phyloP scores from a whole-genome alignment of 1,140 invertebrate genomes.

The Batillaria attramentaria region DNA sequence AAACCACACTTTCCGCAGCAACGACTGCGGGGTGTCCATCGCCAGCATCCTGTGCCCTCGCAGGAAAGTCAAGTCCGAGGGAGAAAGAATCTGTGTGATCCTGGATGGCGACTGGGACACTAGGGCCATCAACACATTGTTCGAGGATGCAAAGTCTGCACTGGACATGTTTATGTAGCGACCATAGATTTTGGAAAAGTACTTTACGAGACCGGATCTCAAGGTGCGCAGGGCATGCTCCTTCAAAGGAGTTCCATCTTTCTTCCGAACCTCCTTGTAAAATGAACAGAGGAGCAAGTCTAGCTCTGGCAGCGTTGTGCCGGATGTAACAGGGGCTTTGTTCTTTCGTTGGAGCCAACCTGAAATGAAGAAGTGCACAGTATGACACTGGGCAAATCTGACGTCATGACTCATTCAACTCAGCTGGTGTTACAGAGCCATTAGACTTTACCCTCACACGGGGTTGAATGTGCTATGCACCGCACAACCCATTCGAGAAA shows the following conservation, averaged over 20 bases:
- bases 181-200: not conserved
- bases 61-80: slow-evolving; percentile 7
- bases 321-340: too few species aligned
- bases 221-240: slow-evolving; percentile 7
- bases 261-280: slow-evolving; percentile 32
- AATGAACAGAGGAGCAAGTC: slow-evolving; percentile 19
- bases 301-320: slow-evolving; percentile 15
- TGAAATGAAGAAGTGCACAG: too few species aligned
- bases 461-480: too few species aligned
- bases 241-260: slow-evolving; percentile 34
- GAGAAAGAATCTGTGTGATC: not conserved
- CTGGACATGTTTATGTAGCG: not conserved
- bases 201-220: slow-evolving; percentile 17
- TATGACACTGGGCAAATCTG: too few species aligned
- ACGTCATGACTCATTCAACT: too few species aligned
- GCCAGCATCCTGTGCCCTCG: slow-evolving; percentile 20
- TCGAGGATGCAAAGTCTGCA: not conserved
- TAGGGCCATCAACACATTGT: slow-evolving; percentile 17
- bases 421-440: too few species aligned
- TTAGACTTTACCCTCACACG: too few species aligned
- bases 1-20: slow-evolving; percentile 44
- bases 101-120: slow-evolving; percentile 22
- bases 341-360: too few species aligned
- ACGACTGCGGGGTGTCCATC: slow-evolving; percentile 30
- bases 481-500: too few species aligned